A percentile compares a stretch with the other conserved stretches of the same genome.
Conservation (phyloP, 1,140 invertebrate genomes). For the Agrilus planipennis region DNA sequence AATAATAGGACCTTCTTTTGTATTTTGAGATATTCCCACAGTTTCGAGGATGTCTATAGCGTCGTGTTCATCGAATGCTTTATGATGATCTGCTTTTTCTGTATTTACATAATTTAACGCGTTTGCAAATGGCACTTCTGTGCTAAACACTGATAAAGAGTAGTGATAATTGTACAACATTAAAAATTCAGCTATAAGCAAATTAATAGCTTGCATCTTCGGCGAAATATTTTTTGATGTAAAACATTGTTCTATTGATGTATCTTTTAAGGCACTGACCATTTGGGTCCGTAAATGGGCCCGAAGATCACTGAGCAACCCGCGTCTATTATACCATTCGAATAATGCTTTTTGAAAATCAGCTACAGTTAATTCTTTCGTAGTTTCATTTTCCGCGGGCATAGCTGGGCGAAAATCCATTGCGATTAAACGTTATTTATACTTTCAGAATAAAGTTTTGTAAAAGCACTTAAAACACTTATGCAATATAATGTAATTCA, state of each 20-base stretch:
- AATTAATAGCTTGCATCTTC: conserved; percentile 41
- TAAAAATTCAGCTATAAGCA: conserved; percentile 43
- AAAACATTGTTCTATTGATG: conserved; percentile 21
- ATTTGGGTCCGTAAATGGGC: conserved; percentile 42
- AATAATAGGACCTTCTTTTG: conserved; percentile 6
- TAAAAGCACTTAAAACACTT: too few species aligned
- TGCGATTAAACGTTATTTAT: too few species aligned
- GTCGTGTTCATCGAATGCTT: conserved; percentile 35
- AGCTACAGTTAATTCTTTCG: conserved; percentile 31
- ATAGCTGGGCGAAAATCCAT: too few species aligned
- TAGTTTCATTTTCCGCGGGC: too few species aligned
- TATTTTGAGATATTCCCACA: conserved; percentile 25
- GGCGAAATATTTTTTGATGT: conserved; percentile 27
- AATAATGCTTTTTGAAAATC: conserved; percentile 43
- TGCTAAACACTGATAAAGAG: conserved; percentile 42
- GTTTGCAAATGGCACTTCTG: conserved; percentile 38
- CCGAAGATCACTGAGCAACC: conserved; percentile 39
- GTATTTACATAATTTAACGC: conserved; percentile 11
- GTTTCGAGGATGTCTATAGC: conserved; percentile 38
- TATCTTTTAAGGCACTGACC: conserved; percentile 37
- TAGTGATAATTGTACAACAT: conserved; percentile 41
- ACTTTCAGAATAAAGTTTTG: too few species aligned
- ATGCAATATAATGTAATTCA: too few species aligned
- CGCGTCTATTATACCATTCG: conserved; percentile 42
- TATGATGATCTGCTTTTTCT: conserved; percentile 9